These are phyloP conservation scores for Otolemur garnettii DNA, from an alignment of 2,113 vertebrate species.

Conservation along the genomic window DNA sequence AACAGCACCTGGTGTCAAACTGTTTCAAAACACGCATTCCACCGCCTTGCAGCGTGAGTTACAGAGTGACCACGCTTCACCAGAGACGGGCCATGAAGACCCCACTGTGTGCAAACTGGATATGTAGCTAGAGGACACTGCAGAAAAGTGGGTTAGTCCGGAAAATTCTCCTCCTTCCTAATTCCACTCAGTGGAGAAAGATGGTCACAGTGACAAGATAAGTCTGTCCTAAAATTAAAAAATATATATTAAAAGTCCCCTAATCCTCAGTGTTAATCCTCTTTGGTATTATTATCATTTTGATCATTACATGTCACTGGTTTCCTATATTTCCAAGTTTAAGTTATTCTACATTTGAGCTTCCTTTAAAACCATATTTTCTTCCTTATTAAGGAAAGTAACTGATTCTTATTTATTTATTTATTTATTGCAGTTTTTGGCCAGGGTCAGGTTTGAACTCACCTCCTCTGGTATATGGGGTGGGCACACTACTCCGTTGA, in stretches of 20 bases:
- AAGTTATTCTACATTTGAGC: background rate
- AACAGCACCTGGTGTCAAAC: conserved; percentile 40
- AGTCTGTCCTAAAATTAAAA: conserved; percentile 7
- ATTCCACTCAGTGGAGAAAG: conserved; percentile 63
- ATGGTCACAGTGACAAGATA: conserved; percentile 66
- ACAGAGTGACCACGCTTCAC: background rate
- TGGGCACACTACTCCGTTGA: too few relatives aligned
- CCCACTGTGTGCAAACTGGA: conserved; percentile 65
- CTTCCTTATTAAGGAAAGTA: background rate
- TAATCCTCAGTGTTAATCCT: background rate
- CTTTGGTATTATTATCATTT: background rate
- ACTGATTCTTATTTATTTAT: background rate
- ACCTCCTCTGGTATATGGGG: too few relatives aligned
- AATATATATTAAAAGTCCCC: conserved; percentile 51
- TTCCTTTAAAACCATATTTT: background rate
- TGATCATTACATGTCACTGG: conserved; percentile 15
- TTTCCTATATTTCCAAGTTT: conserved; percentile 52
- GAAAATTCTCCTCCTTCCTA: conserved; percentile 70
- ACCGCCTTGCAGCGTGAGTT: conserved; percentile 20
- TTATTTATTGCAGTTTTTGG: too few relatives aligned
- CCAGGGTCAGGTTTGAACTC: too few relatives aligned
- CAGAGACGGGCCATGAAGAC: background rate
- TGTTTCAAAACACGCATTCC: conserved; percentile 55
- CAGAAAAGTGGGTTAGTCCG: conserved; percentile 52
- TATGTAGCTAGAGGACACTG: conserved; percentile 53